A percentile compares a stretch with the other conserved stretches of the same genome.
These are phyloP conservation scores for Octodon degus DNA, from an alignment of 2,113 vertebrate genomes.

Conservation along the genomic window DNA sequence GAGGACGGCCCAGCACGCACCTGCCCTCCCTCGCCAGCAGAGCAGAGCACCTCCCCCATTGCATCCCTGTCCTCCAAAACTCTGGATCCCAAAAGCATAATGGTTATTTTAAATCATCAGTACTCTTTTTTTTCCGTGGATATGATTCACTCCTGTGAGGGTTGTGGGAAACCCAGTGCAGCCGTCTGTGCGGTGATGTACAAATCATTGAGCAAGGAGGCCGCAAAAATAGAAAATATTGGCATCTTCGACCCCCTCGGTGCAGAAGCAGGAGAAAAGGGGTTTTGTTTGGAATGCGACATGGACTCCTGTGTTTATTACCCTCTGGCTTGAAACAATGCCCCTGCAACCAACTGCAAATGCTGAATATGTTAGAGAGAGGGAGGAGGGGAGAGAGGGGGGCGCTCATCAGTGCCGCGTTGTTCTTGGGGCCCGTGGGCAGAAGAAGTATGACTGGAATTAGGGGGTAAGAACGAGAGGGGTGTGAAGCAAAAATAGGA, in stretches of 20 bases:
- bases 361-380: constrained; percentile 73
- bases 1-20: not conserved
- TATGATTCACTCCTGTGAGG: not conserved
- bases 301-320: constrained; percentile 63
- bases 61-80: not conserved
- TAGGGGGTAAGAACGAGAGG: constrained; percentile 77
- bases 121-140: not conserved
- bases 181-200: not conserved
- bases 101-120: not conserved
- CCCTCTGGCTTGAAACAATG: constrained; percentile 77
- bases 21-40: not conserved
- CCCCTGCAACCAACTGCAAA: constrained; percentile 74
- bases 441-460: constrained; percentile 89
- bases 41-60: not conserved
- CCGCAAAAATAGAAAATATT: constrained; percentile 31
- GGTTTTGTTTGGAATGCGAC: constrained; percentile 62
- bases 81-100: not conserved
- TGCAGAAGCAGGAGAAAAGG: constrained; percentile 65
- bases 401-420: constrained; percentile 79
- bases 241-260: constrained; percentile 24
- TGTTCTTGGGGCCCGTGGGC: constrained; percentile 87
- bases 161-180: not conserved
- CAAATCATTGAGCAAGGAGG: constrained; percentile 4
- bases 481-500: constrained; percentile 79
- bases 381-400: constrained; percentile 43